Evolutionary conservation across 1,140 invertebrate genomes (phyloP), one percentile per base, ranked within the genome.

Genomic region (Bombus turneri): DNA sequence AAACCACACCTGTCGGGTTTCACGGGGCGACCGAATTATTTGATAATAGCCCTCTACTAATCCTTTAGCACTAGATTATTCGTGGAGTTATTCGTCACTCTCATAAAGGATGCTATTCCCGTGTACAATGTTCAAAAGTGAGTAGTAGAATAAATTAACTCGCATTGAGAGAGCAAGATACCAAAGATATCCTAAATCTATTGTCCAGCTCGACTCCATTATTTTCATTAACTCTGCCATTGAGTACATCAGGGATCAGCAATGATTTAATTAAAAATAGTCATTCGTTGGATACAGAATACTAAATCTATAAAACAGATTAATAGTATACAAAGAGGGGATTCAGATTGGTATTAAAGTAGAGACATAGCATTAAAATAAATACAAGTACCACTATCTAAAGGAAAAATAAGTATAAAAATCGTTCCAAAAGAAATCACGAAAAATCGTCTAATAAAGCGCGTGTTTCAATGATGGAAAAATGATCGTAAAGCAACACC

Each of bases 1-100:
- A 82, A 82, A 82, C 53, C 31, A 75, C 57, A 82, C 39, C 57
- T 75, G 72, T 47, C 34, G 18, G 28, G 18, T 75, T 41, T 47
- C 76, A 12, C 12, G 6, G 22, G 43, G 34, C 47, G 18, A 37
- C 83, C 66, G 43, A 85, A 85, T 85, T 85, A 81, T 53, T 85
- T 18, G 69, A 85, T 81, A 85, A 81, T 81, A 62, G 31, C 25
- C 10, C 15, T 13, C 0, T 68, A 22, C 18, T 79, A 59, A 84
- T 79, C 34, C 31, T 25, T 37, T n/a, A 22, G 8, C 34, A 2
- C 12, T 39, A 78, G 22, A 80, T 84, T 59, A 84, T n/a, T 79
- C 31, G n/a, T n/a, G 15, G 5, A 25, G 62, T 79, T 41, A 59
- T 71, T 57, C 34, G 53, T 84, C 39, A 79, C n/a, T 47, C 5